Evolutionary conservation across 2,888 invertebrate species (phyloP).

Genomic region (Tipula confusa): DNA sequence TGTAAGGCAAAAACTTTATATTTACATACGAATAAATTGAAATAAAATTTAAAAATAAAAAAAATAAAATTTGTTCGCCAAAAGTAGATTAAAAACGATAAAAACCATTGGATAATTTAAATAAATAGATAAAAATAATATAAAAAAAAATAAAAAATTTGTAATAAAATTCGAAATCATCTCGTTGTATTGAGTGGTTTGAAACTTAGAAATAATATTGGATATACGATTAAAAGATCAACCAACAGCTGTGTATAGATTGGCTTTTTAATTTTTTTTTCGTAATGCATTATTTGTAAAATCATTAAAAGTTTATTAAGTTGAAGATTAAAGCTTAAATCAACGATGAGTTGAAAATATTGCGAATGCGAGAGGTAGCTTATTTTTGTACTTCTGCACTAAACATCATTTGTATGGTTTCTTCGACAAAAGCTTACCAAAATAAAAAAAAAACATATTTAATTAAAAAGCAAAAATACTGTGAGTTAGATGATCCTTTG

Average conservation of each 20-base stretch:
- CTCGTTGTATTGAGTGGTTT: not conserved
- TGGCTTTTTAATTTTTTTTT: too few relatives aligned
- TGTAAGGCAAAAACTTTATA: not conserved
- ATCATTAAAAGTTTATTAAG: too few relatives aligned
- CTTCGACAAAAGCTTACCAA: too few relatives aligned
- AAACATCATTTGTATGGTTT: too few relatives aligned
- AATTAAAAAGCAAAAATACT: too few relatives aligned
- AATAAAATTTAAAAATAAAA: not conserved
- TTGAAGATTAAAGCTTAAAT: too few relatives aligned
- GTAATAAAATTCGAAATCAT: not conserved
- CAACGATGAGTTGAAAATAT: too few relatives aligned
- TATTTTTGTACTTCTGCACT: too few relatives aligned
- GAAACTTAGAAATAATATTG: not conserved
- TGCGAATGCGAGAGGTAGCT: too few relatives aligned
- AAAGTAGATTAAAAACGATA: constrained; percentile 9
- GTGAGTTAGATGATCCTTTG: too few relatives aligned
- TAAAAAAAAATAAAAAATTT: not conserved
- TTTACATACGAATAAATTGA: not conserved
- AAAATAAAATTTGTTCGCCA: not conserved
- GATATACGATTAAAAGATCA: not conserved
- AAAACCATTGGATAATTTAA: constrained; percentile 12
- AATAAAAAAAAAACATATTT: too few relatives aligned
- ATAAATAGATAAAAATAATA: not conserved
- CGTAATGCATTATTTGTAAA: too few relatives aligned
- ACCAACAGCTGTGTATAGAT: not conserved